phyloP scores from a whole-genome alignment of 1,140 invertebrate genomes.

The Eueides isabella region DNA sequence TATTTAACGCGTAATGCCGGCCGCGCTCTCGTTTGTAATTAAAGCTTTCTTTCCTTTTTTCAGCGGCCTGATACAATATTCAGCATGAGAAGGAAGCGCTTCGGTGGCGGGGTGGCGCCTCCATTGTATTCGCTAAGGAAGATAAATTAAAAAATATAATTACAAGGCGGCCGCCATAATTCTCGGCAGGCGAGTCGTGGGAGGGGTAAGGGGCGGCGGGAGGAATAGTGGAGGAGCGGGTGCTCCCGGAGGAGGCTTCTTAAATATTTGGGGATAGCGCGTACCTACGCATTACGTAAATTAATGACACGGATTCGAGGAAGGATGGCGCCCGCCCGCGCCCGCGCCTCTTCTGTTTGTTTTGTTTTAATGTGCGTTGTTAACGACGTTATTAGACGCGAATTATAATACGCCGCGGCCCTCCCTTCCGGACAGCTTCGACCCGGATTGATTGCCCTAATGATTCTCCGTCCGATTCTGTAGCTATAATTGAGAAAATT shows the following conservation, averaged over 20 bases:
- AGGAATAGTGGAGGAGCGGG: constrained; percentile 77
- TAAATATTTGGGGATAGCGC: constrained; percentile 82
- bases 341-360: constrained; percentile 73
- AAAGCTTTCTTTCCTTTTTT: constrained; percentile 82
- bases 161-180: constrained; percentile 83
- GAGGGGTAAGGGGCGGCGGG: constrained; percentile 52
- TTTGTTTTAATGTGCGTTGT: constrained; percentile 81
- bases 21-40: constrained; percentile 81
- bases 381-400: constrained; percentile 80
- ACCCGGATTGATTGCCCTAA: constrained; percentile 72
- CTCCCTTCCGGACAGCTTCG: constrained; percentile 47
- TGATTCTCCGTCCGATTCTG: constrained; percentile 71
- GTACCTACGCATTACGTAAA: constrained; percentile 82
- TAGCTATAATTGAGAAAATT: constrained; percentile 71
- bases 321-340: constrained; percentile 75
- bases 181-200: constrained; percentile 76
- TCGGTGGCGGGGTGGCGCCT: constrained; percentile 79
- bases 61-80: constrained; percentile 82
- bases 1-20: constrained; percentile 78
- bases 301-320: constrained; percentile 82
- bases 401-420: constrained; percentile 69
- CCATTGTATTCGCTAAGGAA: constrained; percentile 83
- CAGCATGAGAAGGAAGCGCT: constrained; percentile 81
- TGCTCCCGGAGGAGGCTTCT: constrained; percentile 81
- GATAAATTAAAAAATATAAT: constrained; percentile 85